Percentiles rank a stretch among this genome's conserved stretches.
These are phyloP conservation scores for Lepidocolaptes lacrymiger DNA, from an alignment of 2,797 vertebrate species.

Conservation along the genomic window DNA sequence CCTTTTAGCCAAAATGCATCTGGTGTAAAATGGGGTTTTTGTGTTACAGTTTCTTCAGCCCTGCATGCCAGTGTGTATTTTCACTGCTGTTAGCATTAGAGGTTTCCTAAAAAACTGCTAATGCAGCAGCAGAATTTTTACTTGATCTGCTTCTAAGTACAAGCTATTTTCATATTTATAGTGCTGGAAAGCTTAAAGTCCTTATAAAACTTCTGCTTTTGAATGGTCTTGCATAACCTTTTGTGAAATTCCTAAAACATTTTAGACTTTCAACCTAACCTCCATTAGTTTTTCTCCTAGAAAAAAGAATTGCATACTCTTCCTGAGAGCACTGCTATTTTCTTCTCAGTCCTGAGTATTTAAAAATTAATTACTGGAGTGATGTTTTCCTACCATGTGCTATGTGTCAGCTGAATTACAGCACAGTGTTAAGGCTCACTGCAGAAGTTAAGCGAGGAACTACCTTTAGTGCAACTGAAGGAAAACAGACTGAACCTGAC, in stretches of 20 bases:
- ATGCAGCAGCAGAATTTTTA: neutral
- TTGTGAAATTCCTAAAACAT: neutral
- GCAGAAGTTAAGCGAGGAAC: neutral
- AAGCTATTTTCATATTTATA: neutral
- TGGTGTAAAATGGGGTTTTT: neutral
- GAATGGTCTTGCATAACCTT: neutral
- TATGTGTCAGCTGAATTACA: neutral
- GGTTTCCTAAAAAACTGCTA: neutral
- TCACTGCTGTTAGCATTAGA: neutral
- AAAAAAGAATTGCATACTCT: too few relatives aligned
- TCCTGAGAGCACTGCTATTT: neutral
- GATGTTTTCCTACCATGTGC: neutral
- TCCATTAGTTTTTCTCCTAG: neutral
- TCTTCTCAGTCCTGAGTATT: neutral
- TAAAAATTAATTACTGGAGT: neutral
- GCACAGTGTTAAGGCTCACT: neutral
- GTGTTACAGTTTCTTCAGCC: neutral
- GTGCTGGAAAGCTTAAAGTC: neutral
- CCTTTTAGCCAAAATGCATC: neutral
- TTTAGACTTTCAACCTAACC: neutral
- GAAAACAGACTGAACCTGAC: neutral
- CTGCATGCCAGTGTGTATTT: fast-evolving
- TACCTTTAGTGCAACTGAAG: neutral
- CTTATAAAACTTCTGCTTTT: neutral
- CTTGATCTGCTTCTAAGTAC: neutral